phyloP scores from a whole-genome alignment of 2,888 invertebrate species.

The Glomeris marginata region DNA sequence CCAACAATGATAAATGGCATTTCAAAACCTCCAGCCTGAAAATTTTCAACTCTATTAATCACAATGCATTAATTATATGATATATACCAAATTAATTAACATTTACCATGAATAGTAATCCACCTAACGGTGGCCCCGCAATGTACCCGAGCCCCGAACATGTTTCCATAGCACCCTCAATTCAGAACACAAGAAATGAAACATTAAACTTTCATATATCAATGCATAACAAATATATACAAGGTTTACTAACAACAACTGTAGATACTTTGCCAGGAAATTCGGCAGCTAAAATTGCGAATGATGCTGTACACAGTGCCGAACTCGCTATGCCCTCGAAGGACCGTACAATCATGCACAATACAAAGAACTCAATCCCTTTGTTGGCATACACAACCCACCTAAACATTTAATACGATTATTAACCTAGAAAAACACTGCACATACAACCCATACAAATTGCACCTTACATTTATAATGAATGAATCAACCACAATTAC shows the following conservation, averaged over 20 bases:
- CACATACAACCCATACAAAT: no score
- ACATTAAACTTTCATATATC: neutral
- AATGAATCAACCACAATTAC: no score
- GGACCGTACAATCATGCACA: constrained; percentile 4
- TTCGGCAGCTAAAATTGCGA: constrained; percentile 5
- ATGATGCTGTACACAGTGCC: neutral
- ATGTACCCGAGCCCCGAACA: neutral
- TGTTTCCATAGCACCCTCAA: constrained; percentile 1
- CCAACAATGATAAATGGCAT: no score
- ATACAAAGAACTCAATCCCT: neutral
- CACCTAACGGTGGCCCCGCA: neutral
- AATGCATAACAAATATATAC: no score
- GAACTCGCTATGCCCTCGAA: constrained; percentile 1
- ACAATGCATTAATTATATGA: no score
- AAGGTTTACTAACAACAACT: constrained; percentile 2
- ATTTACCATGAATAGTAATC: constrained; percentile 1
- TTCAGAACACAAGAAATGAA: neutral
- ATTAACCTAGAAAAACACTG: neutral
- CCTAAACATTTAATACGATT: neutral
- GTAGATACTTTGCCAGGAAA: constrained; percentile 3
- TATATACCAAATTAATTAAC: neutral
- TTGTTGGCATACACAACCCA: neutral
- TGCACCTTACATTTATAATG: no score
- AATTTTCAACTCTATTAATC: no score
- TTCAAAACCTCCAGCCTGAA: no score